These are phyloP conservation scores for Pseudomyrmex gracilis DNA, from an alignment of 1,140 invertebrate species.

Conservation along the genomic window DNA sequence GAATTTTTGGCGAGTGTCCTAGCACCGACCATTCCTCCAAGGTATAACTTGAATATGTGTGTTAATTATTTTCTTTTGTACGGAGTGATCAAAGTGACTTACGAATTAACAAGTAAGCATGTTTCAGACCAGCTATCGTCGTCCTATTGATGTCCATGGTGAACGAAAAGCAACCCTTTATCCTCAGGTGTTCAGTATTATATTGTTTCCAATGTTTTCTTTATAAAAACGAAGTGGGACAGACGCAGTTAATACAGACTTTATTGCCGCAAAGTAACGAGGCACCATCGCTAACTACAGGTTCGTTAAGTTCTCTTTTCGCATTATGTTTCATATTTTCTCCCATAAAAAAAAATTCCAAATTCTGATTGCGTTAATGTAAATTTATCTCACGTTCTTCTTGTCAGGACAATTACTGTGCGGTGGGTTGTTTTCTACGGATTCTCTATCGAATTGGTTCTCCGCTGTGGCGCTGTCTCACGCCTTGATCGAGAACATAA, in stretches of 20 bases:
- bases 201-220: constrained; percentile 99
- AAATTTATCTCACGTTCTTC: constrained; percentile 51
- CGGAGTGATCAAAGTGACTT: constrained; percentile 7
- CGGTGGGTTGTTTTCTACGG: constrained; percentile 95
- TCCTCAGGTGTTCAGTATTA: constrained; percentile 96
- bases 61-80: background rate
- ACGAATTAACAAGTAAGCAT: constrained; percentile 13
- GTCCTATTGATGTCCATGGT: constrained; percentile 99
- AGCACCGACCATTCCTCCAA: constrained; percentile 96
- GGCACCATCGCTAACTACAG: constrained; percentile 88
- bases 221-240: constrained; percentile 96
- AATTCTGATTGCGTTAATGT: too few relatives aligned
- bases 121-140: constrained; percentile 93
- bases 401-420: constrained; percentile 95
- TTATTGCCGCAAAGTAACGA: constrained; percentile 94
- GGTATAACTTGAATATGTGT: constrained; percentile 83
- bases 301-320: constrained; percentile 63
- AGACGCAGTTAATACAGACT: constrained; percentile 95
- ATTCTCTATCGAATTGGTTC: constrained; percentile 99
- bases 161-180: constrained; percentile 98
- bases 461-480: constrained; percentile 96
- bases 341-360: background rate
- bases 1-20: constrained; percentile 96
- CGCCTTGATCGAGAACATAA: constrained; percentile 94
- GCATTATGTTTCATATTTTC: background rate